These are phyloP conservation scores for Corydoras sp. DNA, from an alignment of 2,113 vertebrate species.

Conservation along the genomic window DNA sequence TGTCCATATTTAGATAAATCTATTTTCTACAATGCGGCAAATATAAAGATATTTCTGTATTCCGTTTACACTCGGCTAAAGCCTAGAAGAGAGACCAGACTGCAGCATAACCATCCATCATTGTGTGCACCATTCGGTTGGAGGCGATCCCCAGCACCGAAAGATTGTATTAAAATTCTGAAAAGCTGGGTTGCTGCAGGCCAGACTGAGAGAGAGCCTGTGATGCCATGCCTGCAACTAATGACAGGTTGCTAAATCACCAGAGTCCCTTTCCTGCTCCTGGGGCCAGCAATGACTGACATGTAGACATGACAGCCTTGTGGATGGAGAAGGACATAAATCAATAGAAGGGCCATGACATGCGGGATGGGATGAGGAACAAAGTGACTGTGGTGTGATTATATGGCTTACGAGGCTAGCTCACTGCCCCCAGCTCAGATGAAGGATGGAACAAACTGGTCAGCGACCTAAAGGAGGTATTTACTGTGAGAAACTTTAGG, in stretches of 20 bases:
- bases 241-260: conserved; percentile 51
- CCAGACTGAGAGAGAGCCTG: conserved; percentile 26
- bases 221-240: conserved; percentile 43
- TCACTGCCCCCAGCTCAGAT: conserved; percentile 5
- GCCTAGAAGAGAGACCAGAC: conserved; percentile 1
- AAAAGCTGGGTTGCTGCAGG: conserved; percentile 32
- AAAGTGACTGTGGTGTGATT: conserved; percentile 49
- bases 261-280: conserved; percentile 43
- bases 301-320: conserved; percentile 57
- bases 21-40: neutral
- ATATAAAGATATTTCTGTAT: neutral
- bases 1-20: no score
- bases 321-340: conserved; percentile 52
- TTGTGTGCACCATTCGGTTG: conserved; percentile 33
- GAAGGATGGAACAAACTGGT: conserved; percentile 30
- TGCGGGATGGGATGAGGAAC: conserved; percentile 31
- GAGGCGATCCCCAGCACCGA: conserved; percentile 39
- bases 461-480: conserved; percentile 4
- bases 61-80: neutral
- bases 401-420: conserved; percentile 51
- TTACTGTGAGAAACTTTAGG: neutral
- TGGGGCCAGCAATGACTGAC: conserved; percentile 51
- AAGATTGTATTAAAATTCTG: conserved; percentile 48
- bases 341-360: conserved; percentile 53
- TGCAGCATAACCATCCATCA: conserved; percentile 34